Evolutionary conservation across 2,888 invertebrate species (phyloP).

Genomic region (Xestobium rufovillosum): DNA sequence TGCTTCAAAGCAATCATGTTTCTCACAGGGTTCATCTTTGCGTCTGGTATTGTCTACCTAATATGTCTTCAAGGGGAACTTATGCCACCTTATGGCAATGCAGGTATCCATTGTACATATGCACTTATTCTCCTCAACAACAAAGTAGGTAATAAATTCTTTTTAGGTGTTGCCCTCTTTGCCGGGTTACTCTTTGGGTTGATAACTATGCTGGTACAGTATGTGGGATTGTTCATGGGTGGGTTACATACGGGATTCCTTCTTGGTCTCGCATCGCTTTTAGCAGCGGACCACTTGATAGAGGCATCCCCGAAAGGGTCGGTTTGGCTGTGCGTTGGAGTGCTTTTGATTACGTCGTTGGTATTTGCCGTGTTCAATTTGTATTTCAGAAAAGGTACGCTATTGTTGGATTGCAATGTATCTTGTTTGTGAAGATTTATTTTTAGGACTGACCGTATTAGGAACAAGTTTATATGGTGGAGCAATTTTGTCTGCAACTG

Average conservation of each 20-base stretch:
- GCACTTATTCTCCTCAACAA: conserved; percentile 5
- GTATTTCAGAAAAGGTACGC: conserved; percentile 64
- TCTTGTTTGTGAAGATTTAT: background rate
- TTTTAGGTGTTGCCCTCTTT: conserved; percentile 58
- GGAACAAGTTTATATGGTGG: conserved; percentile 72
- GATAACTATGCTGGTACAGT: conserved; percentile 74
- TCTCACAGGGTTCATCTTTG: conserved; percentile 79
- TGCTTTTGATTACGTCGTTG: conserved; percentile 59
- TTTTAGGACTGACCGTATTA: conserved; percentile 59
- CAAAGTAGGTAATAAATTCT: background rate
- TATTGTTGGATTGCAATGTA: background rate
- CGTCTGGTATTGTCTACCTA: conserved; percentile 70
- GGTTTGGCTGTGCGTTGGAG: conserved; percentile 64
- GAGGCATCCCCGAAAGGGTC: conserved; percentile 45
- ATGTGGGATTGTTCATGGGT: conserved; percentile 74
- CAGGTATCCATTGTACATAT: conserved; percentile 47
- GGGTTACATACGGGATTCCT: conserved; percentile 70
- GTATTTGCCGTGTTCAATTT: conserved; percentile 64
- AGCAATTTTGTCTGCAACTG: conserved; percentile 59
- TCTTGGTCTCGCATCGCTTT: conserved; percentile 52
- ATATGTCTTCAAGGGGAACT: conserved; percentile 75
- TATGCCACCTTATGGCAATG: conserved; percentile 68
- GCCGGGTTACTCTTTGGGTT: conserved; percentile 71
- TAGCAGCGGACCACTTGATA: conserved; percentile 54
- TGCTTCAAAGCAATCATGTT: conserved; percentile 86